Base-by-base conservation (phyloP, 2,888 invertebrate species). In the Thymelicus sylvestris region DNA sequence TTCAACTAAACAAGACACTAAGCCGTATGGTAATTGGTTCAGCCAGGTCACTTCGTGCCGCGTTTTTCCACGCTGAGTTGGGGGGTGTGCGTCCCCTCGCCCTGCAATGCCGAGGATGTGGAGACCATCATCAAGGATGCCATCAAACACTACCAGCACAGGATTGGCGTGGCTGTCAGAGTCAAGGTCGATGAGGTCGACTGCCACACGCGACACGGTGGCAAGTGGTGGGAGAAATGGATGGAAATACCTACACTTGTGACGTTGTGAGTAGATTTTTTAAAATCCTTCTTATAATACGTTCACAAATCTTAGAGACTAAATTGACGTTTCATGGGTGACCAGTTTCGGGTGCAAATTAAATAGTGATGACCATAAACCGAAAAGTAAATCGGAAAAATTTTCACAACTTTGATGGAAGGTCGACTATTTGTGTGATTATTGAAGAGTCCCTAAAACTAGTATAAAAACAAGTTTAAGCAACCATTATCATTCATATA, bases 41-140 rank as follows among this genome's bases (percentile, higher is more conserved):
- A 96, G 96, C 95, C 96, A 81, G 95, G 95, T 85, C 96, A 96
- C 90, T 96, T 96, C 86, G 94, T 95, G 84, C 96, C 96, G 68
- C 95, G 95, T 80, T 96, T 96, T 87, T 95, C 96, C 38, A 95
- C 96, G 74, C 89, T 95, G 75, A 96, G 96, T 80, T 96, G 96
- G 96, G 96, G 96, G 0, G 85, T 96, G 24, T 96, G 96, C 81
- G 89, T 96, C 63, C 96, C 96, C 0, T 93, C 95, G 5, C 94
- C 94, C 10, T 96, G 96, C 81, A 90, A 94, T 24, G 91, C 95
- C 31, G 91, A 94, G 60, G 95, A 95, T 79, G 95, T 95, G 19
- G 94, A 94, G 78, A 86, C 87, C 76, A 86, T 95, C 73, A 82
- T 96, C 74, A 94, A 94, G 75, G 94, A 94, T 72, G 95, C 95